phyloP scores from a whole-genome alignment of 2,888 invertebrate species.

The Auanema sp. region DNA sequence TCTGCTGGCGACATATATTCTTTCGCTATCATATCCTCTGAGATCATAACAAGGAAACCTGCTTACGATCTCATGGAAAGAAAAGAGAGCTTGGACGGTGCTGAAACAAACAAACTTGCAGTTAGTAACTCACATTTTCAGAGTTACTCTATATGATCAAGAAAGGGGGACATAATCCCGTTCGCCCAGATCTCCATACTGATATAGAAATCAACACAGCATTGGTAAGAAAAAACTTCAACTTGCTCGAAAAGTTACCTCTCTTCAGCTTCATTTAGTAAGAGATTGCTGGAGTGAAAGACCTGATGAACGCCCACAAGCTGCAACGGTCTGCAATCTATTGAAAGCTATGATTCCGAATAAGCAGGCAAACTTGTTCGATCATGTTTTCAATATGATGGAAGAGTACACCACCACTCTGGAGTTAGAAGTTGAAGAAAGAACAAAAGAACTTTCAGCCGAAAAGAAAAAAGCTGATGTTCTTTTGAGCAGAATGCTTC shows the following conservation, averaged over 20 bases:
- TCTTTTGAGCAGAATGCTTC: conserved; percentile 54
- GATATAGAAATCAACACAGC: conserved; percentile 41
- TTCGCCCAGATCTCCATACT: conserved; percentile 41
- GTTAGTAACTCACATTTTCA: conserved; percentile 12
- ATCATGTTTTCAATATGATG: conserved; percentile 58
- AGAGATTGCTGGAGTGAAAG: conserved; percentile 56
- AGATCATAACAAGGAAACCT: conserved; percentile 51
- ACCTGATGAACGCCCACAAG: conserved; percentile 43
- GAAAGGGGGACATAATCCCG: conserved; percentile 39
- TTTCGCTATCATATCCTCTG: conserved; percentile 55
- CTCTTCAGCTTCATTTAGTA: conserved; percentile 42
- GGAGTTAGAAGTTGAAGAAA: conserved; percentile 47
- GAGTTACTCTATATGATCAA: conserved; percentile 52
- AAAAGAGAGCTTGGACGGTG: conserved; percentile 42
- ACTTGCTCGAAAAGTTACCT: no score
- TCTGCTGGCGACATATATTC: conserved; percentile 56
- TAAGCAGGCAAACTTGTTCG: conserved; percentile 47
- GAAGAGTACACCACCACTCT: conserved; percentile 56
- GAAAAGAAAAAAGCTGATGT: conserved; percentile 60
- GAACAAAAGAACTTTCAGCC: conserved; percentile 53
- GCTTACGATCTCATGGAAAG: conserved; percentile 51
- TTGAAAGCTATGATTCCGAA: conserved; percentile 33
- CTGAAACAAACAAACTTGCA: not conserved
- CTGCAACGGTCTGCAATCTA: conserved; percentile 30
- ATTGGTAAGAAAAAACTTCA: no score